These are phyloP conservation scores for Phaethon lepturus DNA, from an alignment of 2,113 vertebrate genomes.

Conservation along the genomic window DNA sequence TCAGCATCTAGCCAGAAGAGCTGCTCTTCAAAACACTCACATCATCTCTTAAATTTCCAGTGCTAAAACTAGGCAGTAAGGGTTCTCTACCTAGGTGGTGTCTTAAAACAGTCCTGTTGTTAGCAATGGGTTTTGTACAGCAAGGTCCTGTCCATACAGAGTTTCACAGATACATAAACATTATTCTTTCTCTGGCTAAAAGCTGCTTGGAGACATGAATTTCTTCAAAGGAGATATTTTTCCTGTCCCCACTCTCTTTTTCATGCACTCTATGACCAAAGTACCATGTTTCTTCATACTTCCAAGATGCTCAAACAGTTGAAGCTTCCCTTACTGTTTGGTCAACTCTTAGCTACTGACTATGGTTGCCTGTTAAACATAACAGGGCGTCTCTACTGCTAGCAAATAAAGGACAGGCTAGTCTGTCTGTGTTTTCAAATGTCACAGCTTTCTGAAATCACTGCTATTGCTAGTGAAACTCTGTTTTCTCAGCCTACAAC, in stretches of 20 bases:
- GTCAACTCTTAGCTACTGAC: neutral
- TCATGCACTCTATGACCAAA: neutral
- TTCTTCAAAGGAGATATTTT: neutral
- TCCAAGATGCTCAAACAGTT: neutral
- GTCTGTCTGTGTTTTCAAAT: neutral
- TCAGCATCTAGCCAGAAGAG: neutral
- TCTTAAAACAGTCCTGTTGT: neutral
- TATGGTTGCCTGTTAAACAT: neutral
- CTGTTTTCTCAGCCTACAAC: neutral
- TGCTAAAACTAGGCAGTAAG: neutral
- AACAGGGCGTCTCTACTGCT: neutral
- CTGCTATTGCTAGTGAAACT: neutral
- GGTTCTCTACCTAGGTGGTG: neutral
- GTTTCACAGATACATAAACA: neutral
- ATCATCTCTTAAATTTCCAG: neutral
- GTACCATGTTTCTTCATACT: neutral
- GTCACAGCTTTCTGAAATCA: neutral
- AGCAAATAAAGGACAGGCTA: neutral
- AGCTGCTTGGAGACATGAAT: neutral
- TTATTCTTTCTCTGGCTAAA: neutral
- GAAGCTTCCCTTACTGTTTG: neutral
- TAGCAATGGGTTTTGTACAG: neutral
- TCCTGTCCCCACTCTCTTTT: neutral
- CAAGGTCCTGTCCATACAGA: neutral
- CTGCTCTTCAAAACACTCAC: neutral